Percentiles rank a stretch among this genome's conserved stretches.
Conservation (phyloP, 2,797 vertebrate species). For the Chrysocyon brachyurus region DNA sequence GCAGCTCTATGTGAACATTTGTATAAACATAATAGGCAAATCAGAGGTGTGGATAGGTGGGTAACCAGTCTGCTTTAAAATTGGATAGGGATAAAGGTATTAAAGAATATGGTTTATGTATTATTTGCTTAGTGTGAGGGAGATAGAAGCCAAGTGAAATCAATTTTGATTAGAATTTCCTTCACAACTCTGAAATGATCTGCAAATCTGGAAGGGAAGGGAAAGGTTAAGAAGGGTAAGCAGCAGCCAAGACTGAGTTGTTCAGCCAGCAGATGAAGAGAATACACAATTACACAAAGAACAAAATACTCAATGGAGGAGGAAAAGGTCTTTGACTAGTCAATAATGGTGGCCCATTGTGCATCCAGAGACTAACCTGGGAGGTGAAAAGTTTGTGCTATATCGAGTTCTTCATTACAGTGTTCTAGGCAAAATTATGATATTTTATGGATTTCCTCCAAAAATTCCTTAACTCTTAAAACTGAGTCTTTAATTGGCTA, state of each 20-base stretch:
- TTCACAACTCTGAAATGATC: slow-evolving; percentile 9
- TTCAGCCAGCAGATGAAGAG: background rate
- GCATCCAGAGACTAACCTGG: background rate
- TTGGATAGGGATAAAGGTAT: background rate
- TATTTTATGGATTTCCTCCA: background rate
- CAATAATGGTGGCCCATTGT: background rate
- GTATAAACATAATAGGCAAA: background rate
- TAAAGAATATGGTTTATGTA: background rate
- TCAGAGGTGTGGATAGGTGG: background rate
- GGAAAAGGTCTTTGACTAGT: background rate
- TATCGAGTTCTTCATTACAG: background rate
- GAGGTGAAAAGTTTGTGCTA: background rate
- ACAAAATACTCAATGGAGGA: background rate
- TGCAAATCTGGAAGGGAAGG: background rate
- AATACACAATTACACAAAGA: background rate
- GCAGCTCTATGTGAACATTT: background rate
- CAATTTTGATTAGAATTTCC: background rate
- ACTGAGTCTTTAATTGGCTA: background rate
- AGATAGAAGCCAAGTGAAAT: background rate
- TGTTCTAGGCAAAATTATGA: background rate
- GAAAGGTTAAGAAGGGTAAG: background rate
- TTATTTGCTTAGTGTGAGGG: background rate
- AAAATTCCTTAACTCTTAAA: background rate
- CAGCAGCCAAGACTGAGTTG: background rate
- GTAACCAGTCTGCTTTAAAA: slow-evolving; percentile 7